Evolutionary conservation across 2,797 vertebrate species (phyloP).

Genomic region (Epinephelus coioides): DNA sequence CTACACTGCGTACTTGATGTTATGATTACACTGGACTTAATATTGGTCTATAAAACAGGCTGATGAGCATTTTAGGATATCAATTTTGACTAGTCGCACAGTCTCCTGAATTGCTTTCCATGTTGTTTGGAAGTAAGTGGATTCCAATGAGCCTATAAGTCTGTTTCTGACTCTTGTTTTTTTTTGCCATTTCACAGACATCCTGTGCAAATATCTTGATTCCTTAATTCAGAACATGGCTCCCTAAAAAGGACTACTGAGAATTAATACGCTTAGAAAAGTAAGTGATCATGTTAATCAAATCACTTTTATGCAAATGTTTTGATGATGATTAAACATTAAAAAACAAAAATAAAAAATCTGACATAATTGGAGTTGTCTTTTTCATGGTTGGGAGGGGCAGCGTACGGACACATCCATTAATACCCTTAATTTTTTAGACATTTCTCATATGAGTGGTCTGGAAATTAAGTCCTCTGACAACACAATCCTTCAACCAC

Average conservation of each 20-base stretch:
- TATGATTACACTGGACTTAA: slow-evolving; percentile 25
- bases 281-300: slow-evolving; percentile 35
- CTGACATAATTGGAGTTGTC: slow-evolving; percentile 13
- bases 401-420: neutral
- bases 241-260: slow-evolving; percentile 1
- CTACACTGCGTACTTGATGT: neutral
- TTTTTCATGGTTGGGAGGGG: slow-evolving; percentile 6
- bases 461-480: slow-evolving; percentile 19
- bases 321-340: slow-evolving; percentile 25
- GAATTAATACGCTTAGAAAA: slow-evolving; percentile 32
- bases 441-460: slow-evolving; percentile 4
- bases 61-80: slow-evolving; percentile 35
- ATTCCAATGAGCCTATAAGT: slow-evolving; percentile 22
- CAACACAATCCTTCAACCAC: slow-evolving; percentile 17
- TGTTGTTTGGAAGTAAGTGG: slow-evolving; percentile 26
- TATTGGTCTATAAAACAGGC: slow-evolving; percentile 21
- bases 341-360: neutral
- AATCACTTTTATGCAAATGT: slow-evolving; percentile 47
- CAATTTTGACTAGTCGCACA: neutral
- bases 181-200: slow-evolving; percentile 27
- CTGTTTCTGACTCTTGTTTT: neutral
- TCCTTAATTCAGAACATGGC: slow-evolving; percentile 27
- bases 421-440: neutral
- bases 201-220: slow-evolving; percentile 30
- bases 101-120: slow-evolving; percentile 31